Base-by-base conservation (phyloP, 2,797 vertebrate species). In the Falco concolor region DNA sequence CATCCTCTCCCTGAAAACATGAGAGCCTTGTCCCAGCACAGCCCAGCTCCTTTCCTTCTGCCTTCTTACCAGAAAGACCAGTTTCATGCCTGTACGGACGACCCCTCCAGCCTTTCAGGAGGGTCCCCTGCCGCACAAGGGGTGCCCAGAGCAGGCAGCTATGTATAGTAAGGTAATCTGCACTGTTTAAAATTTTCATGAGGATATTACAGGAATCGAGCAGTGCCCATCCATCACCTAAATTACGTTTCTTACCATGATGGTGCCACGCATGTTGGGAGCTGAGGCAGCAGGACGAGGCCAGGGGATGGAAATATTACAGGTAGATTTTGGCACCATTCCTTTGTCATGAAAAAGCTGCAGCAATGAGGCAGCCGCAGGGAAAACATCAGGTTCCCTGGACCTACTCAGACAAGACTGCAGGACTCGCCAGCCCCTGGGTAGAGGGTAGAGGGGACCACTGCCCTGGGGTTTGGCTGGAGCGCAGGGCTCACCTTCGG, bases 331-430 rank as follows among this genome's bases (percentile, higher is more conserved):
- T 69, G 32, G 45, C 88, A 36, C 56, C 1, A 0, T n/a, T 22
- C 36, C 30, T 54, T 56, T 42, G 27, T 14, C 61, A 19, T 54
- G 38, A n/a, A 42, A 56, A 70, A 63, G 38, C 63, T 12, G 22
- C 13, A 21, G 70, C 3, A 12, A 32, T 0, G 38, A 47, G n/a
- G 28, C 13, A 24, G 56, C 44, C 2, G 2, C 0, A 2, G 34
- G 68, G 34, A 30, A 38, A 54, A 28, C 44, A 8, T 7, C 24
- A 21, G 9, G 15, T 52, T 47, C 76, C 54, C 42, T 23, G n/a
- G 27, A 28, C 30, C 12, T 20, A 2, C 44, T 8, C 34, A 3
- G 50, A 11, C 0, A 12, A 54, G 56, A 17, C 7, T 7, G 34
- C 20, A 47, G n/a, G 49, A 52, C 20, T 23, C 11, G 18, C 42